Base-by-base conservation (phyloP, 2,113 vertebrate species). In the Plotosus lineatus region DNA sequence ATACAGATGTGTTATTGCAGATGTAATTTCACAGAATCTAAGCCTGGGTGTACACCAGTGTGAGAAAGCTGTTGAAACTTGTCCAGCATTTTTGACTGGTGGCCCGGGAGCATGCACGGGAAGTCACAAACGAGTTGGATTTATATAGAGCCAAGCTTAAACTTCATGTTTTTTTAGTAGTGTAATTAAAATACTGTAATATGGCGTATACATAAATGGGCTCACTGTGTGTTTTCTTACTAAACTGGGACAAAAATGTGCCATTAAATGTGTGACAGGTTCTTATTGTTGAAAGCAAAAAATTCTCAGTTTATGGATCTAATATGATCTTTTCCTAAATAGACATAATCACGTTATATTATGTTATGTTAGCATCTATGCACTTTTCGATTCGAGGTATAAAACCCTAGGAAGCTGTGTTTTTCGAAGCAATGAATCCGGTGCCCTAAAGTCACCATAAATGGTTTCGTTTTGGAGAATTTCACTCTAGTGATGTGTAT, bases 1-100 rank as follows among this genome's bases (percentile, higher is more conserved):
- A n/a, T n/a, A n/a, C 23, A 69, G 60, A 53, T 75, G 33, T 68
- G 50, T 69, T 60, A 19, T 46, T 60, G 55, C 65, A 15, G 46
- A 10, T 33, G 55, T 28, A 51, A n/a, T 58, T 69, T 71, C 38
- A 19, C 38, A 50, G 63, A 65, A 11, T 42, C 44, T 48, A 28
- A n/a, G n/a, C n/a, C n/a, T n/a, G 17, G 36, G 7, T 79, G 14
- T 55, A 26, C 12, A 17, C 38, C 14, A 17, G 23, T n/a, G 40
- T 46, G 46, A 56, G 76, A 75, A 68, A 74, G 77, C 60, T 88
- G 88, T 87, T 80, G 19, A 76, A 85, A 88, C 90, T 82, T 89
- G 90, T 89, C 78, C 79, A 68, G 86, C 60, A 55, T 69, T 78
- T 71, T 36, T 26, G 31, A 10, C 33, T 31, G 46, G 38, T 23